A percentile compares a stretch with the other conserved stretches of the same genome.
Conservation (phyloP, 2,113 vertebrate species). For the Buteo buteo region DNA sequence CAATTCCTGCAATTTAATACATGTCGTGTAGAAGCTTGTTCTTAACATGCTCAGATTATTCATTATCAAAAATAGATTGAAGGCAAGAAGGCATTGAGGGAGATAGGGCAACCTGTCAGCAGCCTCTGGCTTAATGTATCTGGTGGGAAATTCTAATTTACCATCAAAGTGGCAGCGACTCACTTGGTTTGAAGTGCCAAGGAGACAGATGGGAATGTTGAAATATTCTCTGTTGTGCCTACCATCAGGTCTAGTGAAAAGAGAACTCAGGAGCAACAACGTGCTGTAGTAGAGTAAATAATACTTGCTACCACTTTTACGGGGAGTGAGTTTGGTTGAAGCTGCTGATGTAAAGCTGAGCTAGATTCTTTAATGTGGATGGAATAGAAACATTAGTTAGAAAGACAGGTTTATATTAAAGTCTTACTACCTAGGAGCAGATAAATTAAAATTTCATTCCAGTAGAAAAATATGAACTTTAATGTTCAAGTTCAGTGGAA, state of each 20-base stretch:
- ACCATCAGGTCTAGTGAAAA: conserved; percentile 52
- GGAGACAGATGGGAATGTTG: conserved; percentile 61
- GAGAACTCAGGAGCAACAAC: conserved; percentile 44
- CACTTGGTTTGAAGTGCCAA: conserved; percentile 35
- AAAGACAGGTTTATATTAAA: background rate
- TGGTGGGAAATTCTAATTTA: conserved; percentile 29
- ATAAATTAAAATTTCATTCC: background rate
- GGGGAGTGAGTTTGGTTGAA: background rate
- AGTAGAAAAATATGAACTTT: background rate
- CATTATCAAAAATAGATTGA: background rate
- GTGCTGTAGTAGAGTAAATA: conserved; percentile 47
- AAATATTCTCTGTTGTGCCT: conserved; percentile 61
- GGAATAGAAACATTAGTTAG: background rate
- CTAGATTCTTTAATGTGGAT: background rate
- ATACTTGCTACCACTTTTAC: background rate
- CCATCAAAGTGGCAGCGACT: conserved; percentile 3
- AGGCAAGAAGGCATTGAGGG: background rate
- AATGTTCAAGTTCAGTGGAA: background rate
- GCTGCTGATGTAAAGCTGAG: background rate
- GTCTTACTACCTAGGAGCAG: background rate
- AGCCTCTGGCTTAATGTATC: conserved; percentile 8
- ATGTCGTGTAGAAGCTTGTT: background rate
- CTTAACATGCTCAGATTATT: background rate
- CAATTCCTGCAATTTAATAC: background rate
- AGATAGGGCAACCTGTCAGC: background rate